Base-by-base conservation (phyloP, 64 coral and sea anemone species). In the Porites australiensis region DNA sequence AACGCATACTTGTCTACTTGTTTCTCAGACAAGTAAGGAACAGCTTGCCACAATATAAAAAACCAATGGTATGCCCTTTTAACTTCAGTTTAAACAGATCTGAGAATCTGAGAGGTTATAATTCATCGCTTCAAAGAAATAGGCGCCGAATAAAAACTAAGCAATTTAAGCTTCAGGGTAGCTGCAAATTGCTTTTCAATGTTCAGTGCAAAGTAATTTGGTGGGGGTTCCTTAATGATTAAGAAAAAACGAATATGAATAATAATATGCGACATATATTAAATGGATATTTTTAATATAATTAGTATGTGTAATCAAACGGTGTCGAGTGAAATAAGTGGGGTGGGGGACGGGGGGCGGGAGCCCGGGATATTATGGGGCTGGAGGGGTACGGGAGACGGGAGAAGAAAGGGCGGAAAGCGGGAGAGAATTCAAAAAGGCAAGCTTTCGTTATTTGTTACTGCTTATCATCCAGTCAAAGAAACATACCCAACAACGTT, bases 121-220 rank as follows among this genome's bases (percentile, higher is more conserved):
- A 64, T 63, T 23, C 43, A 50, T 67, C 46, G 10, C 23, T 88
- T 77, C 51, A 58, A 16, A 66, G 67, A 8, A 79, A 81, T 48
- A 46, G 44, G n/a, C 20, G 88, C 20, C 45, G 77, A 27, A 57
- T 81, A 88, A 16, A 72, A 68, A 11, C n/a, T n/a, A n/a, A n/a
- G n/a, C n/a, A n/a, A n/a, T n/a, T n/a, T 27, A 65, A 69, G 79
- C 8, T 69, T 79, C 44, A n/a, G n/a, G n/a, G 45, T 68, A 13
- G 18, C 79, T 82, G 6, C 27, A 64, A 22, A 20, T n/a, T 22
- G 18, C 44, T 44, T 51, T 23, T 79, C 27, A 58, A 62, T 59
- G 14, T 37, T 37, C 13, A 48, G 23, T 44, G 37, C 10, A 74
- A 74, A 16, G 18, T 15, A 64, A 64, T 0, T 16, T 74, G 9